Evolutionary conservation across 2,797 vertebrate genomes (phyloP).

Genomic region (Enteromius paludinosus): DNA sequence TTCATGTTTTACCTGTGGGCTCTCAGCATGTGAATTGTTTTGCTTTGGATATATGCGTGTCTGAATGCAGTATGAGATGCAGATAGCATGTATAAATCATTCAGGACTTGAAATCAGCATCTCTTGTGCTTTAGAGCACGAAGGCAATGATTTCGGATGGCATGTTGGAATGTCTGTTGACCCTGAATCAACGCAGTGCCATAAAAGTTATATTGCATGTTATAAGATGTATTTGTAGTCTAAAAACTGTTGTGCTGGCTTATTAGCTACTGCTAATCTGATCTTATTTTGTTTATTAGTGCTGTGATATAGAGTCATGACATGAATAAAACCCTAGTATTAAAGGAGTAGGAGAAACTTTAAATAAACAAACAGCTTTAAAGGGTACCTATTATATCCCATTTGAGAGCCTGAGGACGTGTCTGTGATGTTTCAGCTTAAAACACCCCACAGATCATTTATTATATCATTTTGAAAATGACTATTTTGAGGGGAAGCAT

Average conservation of each 20-base stretch:
- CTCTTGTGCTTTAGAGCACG: slow-evolving; percentile 54
- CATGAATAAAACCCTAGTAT: neutral
- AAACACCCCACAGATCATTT: neutral
- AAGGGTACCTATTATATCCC: neutral
- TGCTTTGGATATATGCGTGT: slow-evolving; percentile 52
- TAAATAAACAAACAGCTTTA: neutral
- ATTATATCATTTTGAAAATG: neutral
- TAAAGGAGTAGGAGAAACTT: neutral
- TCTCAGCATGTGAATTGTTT: slow-evolving; percentile 61
- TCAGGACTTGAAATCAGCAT: slow-evolving; percentile 63
- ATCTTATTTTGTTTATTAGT: neutral
- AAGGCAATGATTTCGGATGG: slow-evolving; percentile 28
- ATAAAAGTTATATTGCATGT: neutral
- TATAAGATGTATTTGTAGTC: neutral
- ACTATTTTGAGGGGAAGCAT: neutral
- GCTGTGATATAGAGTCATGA: neutral
- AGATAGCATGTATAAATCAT: slow-evolving; percentile 63
- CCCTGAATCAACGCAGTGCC: slow-evolving; percentile 29
- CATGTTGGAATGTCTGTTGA: slow-evolving; percentile 5
- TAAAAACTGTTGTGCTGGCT: neutral
- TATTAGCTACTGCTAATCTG: neutral
- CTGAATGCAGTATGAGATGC: slow-evolving; percentile 21
- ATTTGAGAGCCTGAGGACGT: neutral
- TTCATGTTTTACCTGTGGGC: slow-evolving; percentile 70
- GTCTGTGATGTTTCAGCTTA: neutral